Evolutionary conservation across 2,113 vertebrate species (phyloP).

Genomic region (Microtus oregoni): DNA sequence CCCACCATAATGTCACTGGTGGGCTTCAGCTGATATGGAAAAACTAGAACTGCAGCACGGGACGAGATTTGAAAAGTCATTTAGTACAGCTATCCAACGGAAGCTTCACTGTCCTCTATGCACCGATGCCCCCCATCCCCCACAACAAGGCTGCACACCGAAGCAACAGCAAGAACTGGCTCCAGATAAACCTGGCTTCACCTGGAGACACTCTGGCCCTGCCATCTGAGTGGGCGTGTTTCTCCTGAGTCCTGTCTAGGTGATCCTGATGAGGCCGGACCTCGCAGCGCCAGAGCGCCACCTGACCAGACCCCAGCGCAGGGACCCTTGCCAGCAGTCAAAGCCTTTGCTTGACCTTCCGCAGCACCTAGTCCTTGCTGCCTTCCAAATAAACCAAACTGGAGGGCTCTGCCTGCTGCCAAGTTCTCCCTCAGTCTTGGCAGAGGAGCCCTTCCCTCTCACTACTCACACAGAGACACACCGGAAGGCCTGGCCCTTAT

Average conservation of each 20-base stretch:
- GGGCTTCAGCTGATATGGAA: background rate
- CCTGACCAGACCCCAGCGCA: fast-evolving
- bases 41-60: background rate
- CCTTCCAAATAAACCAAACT: background rate
- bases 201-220: background rate
- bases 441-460: background rate
- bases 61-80: slow-evolving; percentile 11
- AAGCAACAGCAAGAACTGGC: background rate
- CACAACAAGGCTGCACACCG: background rate
- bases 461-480: background rate
- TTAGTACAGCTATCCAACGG: background rate
- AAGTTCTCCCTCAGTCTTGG: background rate
- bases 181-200: background rate
- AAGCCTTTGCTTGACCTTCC: background rate
- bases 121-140: background rate
- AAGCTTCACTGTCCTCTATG: background rate
- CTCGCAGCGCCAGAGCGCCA: background rate
- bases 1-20: slow-evolving; percentile 1
- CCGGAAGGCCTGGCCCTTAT: fast-evolving
- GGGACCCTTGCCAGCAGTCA: background rate
- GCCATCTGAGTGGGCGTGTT: background rate
- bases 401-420: background rate
- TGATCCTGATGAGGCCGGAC: too few species aligned
- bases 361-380: background rate
- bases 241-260: background rate